Evolutionary conservation across 2,888 invertebrate species (phyloP).

Genomic region (Agonopterix arenella): DNA sequence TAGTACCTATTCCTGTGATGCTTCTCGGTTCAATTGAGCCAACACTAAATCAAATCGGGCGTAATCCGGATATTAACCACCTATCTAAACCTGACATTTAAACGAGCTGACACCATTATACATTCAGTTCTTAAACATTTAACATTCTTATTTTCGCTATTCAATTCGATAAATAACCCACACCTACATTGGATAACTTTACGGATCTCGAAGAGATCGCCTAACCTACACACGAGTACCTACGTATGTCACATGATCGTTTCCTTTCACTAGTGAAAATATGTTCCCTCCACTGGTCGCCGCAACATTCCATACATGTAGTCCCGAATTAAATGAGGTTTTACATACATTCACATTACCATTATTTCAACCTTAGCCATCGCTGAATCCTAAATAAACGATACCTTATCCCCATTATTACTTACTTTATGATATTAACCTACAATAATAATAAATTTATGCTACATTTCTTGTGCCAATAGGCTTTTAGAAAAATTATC

Average conservation of each 20-base stretch:
- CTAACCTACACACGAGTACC: slow-evolving; percentile 30
- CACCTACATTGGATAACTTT: slow-evolving; percentile 62
- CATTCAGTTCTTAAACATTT: slow-evolving; percentile 63
- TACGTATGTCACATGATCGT: slow-evolving; percentile 35
- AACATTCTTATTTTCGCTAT: slow-evolving; percentile 51
- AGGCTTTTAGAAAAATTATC: slow-evolving; percentile 54
- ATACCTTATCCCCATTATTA: slow-evolving; percentile 63
- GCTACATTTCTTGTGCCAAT: slow-evolving; percentile 59
- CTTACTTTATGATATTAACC: slow-evolving; percentile 45
- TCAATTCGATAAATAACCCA: slow-evolving; percentile 70
- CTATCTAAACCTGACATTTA: slow-evolving; percentile 58
- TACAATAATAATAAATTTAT: slow-evolving; percentile 45
- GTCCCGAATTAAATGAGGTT: slow-evolving; percentile 33
- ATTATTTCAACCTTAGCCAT: slow-evolving; percentile 65
- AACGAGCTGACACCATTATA: slow-evolving; percentile 58
- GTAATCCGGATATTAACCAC: slow-evolving; percentile 65
- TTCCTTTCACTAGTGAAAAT: slow-evolving; percentile 35
- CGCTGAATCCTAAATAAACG: slow-evolving; percentile 55
- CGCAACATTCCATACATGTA: slow-evolving; percentile 50
- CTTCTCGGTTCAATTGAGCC: slow-evolving; percentile 53
- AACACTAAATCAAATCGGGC: slow-evolving; percentile 59
- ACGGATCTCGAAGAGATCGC: slow-evolving; percentile 51
- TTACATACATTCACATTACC: slow-evolving; percentile 57
- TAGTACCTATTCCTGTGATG: slow-evolving; percentile 13
- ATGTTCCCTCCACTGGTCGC: slow-evolving; percentile 47